Evolutionary conservation across 2,113 vertebrate genomes (phyloP), one percentile per base, ranked within the genome.

Genomic region (Probosciger aterrimus): DNA sequence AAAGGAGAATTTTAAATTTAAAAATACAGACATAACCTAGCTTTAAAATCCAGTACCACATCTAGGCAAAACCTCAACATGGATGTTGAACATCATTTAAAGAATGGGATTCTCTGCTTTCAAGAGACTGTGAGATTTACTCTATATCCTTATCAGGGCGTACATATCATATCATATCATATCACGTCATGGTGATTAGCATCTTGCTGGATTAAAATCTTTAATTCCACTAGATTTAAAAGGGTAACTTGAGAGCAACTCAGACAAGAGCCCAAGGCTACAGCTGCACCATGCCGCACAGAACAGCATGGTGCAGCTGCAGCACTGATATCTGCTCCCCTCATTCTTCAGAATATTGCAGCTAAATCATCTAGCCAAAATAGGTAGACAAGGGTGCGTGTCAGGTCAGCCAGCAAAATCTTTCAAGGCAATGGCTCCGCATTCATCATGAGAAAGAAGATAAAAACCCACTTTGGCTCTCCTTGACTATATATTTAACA

Each of bases 201-300:
- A 96, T 80, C 81, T 53, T 53, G 35, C 43, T 63, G 73, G 69
- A 94, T 93, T 87, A 94, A 89, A 92, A 92, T 85, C 41, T 82
- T 91, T 76, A 91, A 92, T 82, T 87, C 62, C n/a, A 50, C 9
- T 63, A 23, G 77, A 96, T 89, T 91, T 63, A 89, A 88, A 91
- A 73, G 50, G 44, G 28, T 94, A 78, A 52, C 62, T 88, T 89
- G 53, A 85, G 46, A 95, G 37, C 44, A 18, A 46, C 8, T 88
- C 57, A 65, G 62, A 65, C 11, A 71, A 87, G 57, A 76, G 62
- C 57, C 44, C n/a, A 52, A 37, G n/a, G 59, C 44, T 87, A 33
- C 35, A 92, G 52, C 39, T 62, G 53, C 41, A 41, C 13, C 41
- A 41, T 41, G 41, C 41, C 41, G 62, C 76, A 84, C 28, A 75